These are phyloP conservation scores for Linhomoeus sp. DNA, from an alignment of 2,888 invertebrate species.

Conservation along the genomic window DNA sequence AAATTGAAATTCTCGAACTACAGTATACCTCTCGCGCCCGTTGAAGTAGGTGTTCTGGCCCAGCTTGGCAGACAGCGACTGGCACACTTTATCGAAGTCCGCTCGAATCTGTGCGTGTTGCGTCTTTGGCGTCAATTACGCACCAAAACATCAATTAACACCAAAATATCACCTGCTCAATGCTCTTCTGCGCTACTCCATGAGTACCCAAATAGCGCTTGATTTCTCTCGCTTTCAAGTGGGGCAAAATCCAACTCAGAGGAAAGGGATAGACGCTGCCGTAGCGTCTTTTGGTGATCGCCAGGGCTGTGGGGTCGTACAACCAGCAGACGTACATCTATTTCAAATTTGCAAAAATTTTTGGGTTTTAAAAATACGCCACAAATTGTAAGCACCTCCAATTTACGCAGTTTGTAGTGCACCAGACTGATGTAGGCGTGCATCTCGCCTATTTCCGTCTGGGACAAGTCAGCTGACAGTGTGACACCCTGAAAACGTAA, in stretches of 20 bases:
- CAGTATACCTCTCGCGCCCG: conserved; percentile 22
- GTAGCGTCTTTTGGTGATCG: conserved; percentile 55
- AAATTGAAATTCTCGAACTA: too few relatives aligned
- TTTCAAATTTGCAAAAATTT: too few relatives aligned
- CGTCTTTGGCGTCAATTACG: too few relatives aligned
- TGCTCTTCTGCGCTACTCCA: conserved; percentile 57
- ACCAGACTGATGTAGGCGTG: conserved; percentile 55
- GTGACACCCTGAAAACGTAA: conserved; percentile 48
- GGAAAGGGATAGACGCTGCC: conserved; percentile 87
- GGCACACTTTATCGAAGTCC: conserved; percentile 62
- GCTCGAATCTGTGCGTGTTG: conserved; percentile 36
- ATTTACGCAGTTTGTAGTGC: background rate
- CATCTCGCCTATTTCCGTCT: conserved; percentile 66
- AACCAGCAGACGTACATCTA: conserved; percentile 69
- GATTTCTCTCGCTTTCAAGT: conserved; percentile 44
- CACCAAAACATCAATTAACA: too few relatives aligned
- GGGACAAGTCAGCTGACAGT: conserved; percentile 48
- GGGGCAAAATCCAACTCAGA: conserved; percentile 56
- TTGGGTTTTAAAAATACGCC: too few relatives aligned
- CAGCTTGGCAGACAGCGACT: conserved; percentile 60
- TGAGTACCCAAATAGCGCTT: conserved; percentile 52
- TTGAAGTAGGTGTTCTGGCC: conserved; percentile 56
- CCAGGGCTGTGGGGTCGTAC: conserved; percentile 53
- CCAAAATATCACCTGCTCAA: conserved; percentile 58
- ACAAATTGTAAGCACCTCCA: too few relatives aligned